Percentiles rank a stretch among this genome's conserved stretches.
These are phyloP conservation scores for Mungos mungo DNA, from an alignment of 2,113 vertebrate species.

Conservation along the genomic window DNA sequence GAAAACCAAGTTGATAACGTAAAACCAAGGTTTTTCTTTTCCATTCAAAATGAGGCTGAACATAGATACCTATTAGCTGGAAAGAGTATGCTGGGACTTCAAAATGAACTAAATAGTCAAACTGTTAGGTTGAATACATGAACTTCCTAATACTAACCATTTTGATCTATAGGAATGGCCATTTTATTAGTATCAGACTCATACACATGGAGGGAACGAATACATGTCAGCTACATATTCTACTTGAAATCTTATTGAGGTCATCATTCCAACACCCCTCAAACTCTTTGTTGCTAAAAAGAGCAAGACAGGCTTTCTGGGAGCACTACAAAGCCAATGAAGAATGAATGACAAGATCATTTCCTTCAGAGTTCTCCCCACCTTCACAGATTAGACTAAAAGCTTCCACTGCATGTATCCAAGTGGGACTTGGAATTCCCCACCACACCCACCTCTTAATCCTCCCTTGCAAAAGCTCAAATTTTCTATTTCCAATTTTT, in stretches of 20 bases:
- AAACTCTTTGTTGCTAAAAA: not conserved
- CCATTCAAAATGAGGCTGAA: not conserved
- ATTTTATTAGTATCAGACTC: not conserved
- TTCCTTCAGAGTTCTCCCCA: not conserved
- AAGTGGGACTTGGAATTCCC: constrained; percentile 4
- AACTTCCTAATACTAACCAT: not conserved
- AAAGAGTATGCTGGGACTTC: not conserved
- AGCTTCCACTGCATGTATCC: not conserved
- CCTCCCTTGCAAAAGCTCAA: not conserved
- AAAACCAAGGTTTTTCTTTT: not conserved
- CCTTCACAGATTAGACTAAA: not conserved
- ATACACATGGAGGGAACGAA: not conserved
- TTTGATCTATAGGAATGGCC: not conserved
- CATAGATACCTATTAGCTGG: not conserved
- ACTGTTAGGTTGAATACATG: not conserved
- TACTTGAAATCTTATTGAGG: not conserved
- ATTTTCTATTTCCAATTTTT: constrained; percentile 15
- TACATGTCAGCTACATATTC: not conserved
- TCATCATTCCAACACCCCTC: not conserved
- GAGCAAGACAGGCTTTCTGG: not conserved
- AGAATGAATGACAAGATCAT: not conserved
- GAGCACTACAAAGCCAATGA: not conserved
- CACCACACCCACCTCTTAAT: not conserved
- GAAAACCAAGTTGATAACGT: not conserved
- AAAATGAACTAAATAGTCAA: not conserved